A percentile compares a stretch with the other conserved stretches of the same genome.
phyloP scores from a whole-genome alignment of 2,797 vertebrate genomes.

The Nasua narica region DNA sequence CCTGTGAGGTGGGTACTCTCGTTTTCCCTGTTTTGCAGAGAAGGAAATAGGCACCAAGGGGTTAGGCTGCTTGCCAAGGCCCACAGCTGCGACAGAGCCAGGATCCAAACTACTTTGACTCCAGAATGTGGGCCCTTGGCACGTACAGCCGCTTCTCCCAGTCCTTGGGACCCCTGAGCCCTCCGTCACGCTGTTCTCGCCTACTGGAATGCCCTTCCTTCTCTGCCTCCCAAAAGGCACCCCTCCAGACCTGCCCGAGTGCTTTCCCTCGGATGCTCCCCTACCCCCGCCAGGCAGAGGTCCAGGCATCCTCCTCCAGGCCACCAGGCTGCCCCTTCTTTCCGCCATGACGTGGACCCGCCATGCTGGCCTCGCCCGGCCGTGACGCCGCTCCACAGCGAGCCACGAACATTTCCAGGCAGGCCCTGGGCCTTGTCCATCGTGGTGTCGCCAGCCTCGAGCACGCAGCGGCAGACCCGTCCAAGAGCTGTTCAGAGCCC shows the following conservation, averaged over 20 bases:
- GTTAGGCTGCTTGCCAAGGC: neutral
- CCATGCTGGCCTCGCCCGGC: neutral
- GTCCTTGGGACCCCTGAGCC: neutral
- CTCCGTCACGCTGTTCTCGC: neutral
- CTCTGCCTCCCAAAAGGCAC: neutral
- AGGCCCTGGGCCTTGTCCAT: neutral
- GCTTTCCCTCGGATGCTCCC: neutral
- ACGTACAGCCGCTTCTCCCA: no score
- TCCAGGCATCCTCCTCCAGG: neutral
- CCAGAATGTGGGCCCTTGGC: neutral
- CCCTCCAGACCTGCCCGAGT: neutral
- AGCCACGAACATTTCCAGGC: neutral
- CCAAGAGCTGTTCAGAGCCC: neutral
- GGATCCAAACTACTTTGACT: neutral
- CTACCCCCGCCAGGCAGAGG: neutral
- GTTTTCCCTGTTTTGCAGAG: neutral
- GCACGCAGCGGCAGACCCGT: neutral
- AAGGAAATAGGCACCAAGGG: neutral
- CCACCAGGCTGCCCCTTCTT: neutral
- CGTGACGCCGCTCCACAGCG: fast-evolving
- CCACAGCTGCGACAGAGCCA: neutral
- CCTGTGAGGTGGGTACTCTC: neutral
- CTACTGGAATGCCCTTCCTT: neutral
- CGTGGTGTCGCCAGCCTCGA: neutral
- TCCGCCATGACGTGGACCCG: neutral